phyloP scores from a whole-genome alignment of 2,888 invertebrate genomes.

The Cancer borealis region DNA sequence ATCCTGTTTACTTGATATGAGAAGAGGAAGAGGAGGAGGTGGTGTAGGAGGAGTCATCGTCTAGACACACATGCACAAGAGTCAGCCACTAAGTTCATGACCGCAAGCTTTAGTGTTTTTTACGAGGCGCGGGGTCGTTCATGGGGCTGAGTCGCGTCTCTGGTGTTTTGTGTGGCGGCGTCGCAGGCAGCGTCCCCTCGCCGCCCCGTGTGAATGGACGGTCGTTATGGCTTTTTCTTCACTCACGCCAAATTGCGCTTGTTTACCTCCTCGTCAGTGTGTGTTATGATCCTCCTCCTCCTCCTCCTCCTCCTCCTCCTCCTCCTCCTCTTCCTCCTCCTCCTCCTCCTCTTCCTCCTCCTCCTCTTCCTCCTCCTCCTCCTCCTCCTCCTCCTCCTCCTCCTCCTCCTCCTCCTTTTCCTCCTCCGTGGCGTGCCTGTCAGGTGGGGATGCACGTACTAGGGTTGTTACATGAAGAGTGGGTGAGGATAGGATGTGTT shows the following conservation, averaged over 20 bases:
- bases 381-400: neutral
- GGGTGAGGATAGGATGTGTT: neutral
- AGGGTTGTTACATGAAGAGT: neutral
- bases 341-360: slow-evolving; percentile 4
- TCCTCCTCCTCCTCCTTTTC: neutral
- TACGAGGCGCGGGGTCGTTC: neutral
- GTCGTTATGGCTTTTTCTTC: neutral
- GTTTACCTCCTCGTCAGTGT: neutral
- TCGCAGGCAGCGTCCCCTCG: neutral
- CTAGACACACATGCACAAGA: neutral
- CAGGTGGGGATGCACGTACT: neutral
- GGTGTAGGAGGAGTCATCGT: neutral
- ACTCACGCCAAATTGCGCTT: neutral
- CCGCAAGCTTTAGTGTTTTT: neutral
- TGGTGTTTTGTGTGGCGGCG: neutral
- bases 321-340: neutral
- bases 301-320: neutral
- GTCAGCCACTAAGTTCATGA: neutral
- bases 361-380: neutral
- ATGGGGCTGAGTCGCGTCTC: neutral
- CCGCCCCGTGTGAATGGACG: neutral
- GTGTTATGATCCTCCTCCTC: slow-evolving; percentile 9
- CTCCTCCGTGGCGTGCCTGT: neutral
- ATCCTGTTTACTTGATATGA: neutral
- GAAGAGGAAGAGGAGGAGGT: neutral